Conservation (phyloP, 2,888 invertebrate genomes). For the Nasonia oneida region DNA sequence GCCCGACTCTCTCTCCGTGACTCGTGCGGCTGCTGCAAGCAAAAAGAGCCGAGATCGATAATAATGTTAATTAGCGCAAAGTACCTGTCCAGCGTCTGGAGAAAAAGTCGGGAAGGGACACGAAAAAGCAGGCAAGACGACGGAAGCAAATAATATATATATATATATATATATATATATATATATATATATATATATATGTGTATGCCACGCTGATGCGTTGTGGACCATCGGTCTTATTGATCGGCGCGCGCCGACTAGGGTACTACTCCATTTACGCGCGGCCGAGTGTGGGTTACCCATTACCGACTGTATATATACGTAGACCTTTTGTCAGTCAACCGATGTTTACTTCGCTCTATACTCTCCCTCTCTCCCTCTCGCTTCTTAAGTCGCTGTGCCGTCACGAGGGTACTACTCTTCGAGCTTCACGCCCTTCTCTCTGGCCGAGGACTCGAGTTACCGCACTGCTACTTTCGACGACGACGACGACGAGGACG, state of each 20-base stretch:
- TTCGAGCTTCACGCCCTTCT: background rate
- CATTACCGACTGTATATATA: constrained; percentile 61
- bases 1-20: background rate
- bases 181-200: background rate
- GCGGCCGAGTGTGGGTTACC: constrained; percentile 60
- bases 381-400: constrained; percentile 13
- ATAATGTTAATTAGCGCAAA: constrained; percentile 13
- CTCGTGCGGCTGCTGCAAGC: background rate
- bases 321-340: constrained; percentile 50
- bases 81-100: background rate
- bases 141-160: background rate
- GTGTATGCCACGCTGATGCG: background rate
- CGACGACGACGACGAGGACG: background rate
- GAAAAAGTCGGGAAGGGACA: background rate
- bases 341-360: constrained; percentile 50
- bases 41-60: background rate
- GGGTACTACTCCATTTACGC: constrained; percentile 54
- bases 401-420: background rate
- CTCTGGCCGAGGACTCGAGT: background rate
- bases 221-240: constrained; percentile 60
- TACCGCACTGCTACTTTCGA: background rate
- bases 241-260: constrained; percentile 56
- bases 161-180: background rate
- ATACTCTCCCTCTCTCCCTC: background rate
- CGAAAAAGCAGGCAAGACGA: background rate